Evolutionary conservation across 2,113 vertebrate species (phyloP).

Genomic region (Neogobius melanostomus): DNA sequence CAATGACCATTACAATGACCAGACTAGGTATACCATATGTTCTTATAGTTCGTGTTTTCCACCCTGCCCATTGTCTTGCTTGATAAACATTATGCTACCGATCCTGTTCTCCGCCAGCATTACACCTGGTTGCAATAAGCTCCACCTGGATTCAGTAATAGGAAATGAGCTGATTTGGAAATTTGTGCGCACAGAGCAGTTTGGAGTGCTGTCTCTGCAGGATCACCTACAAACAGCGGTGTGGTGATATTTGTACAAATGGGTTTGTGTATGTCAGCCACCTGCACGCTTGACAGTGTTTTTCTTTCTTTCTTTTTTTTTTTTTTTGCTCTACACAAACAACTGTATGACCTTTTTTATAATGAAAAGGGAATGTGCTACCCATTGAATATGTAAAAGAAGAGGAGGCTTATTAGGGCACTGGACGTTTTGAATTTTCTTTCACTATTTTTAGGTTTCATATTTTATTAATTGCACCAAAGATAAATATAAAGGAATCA

Average conservation of each 20-base stretch:
- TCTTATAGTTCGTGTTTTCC: background rate
- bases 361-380: slow-evolving; percentile 23
- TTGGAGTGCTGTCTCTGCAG: slow-evolving; percentile 30
- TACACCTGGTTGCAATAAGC: slow-evolving; percentile 17
- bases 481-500: no score
- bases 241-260: slow-evolving; percentile 54
- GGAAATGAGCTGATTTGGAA: slow-evolving; percentile 3
- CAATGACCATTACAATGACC: background rate
- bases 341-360: slow-evolving; percentile 56
- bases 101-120: background rate
- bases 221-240: slow-evolving; percentile 40
- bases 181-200: slow-evolving; percentile 23
- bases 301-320: slow-evolving; percentile 23
- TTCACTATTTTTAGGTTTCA: background rate
- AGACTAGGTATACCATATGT: background rate
- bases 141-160: slow-evolving; percentile 12
- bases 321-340: slow-evolving; percentile 23
- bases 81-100: slow-evolving; percentile 7
- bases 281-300: slow-evolving; percentile 27
- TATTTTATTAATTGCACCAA: background rate
- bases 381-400: slow-evolving; percentile 4
- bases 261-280: slow-evolving; percentile 18
- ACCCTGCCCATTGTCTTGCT: background rate
- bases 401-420: background rate
- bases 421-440: background rate